A percentile compares a stretch with the other conserved stretches of the same genome.
Conservation (phyloP, 2,113 vertebrate species). For the Bucco capensis region DNA sequence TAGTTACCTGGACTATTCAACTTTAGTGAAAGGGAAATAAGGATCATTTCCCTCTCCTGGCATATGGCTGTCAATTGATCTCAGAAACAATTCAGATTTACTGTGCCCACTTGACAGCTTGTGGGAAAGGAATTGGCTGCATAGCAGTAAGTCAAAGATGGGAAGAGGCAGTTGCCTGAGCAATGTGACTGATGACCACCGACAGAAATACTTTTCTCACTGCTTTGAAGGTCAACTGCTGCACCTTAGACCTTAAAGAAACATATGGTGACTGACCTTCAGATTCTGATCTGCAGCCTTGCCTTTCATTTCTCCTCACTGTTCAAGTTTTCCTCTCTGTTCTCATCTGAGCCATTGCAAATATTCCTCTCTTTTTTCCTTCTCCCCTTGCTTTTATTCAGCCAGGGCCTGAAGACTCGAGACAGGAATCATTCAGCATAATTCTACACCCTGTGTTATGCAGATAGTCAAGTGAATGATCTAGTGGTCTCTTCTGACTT, state of each 20-base stretch:
- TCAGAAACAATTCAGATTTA: conserved; percentile 6
- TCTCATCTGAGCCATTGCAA: not conserved
- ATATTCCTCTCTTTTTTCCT: not conserved
- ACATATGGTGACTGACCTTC: not conserved
- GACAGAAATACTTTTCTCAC: not conserved
- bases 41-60: not conserved
- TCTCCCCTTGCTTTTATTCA: not conserved
- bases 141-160: not conserved
- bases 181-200: not conserved
- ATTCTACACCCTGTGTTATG: not conserved
- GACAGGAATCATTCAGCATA: not conserved
- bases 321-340: not conserved
- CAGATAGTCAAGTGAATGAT: not conserved
- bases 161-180: not conserved
- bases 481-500: not conserved
- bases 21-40: not conserved
- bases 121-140: not conserved
- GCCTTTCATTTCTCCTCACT: not conserved
- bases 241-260: not conserved
- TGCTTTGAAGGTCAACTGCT: not conserved
- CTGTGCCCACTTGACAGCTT: not conserved
- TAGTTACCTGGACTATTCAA: not conserved
- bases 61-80: not conserved
- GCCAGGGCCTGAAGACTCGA: not conserved
- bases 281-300: not conserved